phyloP scores from a whole-genome alignment of 1,140 invertebrate genomes.

The Pseudomyrmex concolor region DNA sequence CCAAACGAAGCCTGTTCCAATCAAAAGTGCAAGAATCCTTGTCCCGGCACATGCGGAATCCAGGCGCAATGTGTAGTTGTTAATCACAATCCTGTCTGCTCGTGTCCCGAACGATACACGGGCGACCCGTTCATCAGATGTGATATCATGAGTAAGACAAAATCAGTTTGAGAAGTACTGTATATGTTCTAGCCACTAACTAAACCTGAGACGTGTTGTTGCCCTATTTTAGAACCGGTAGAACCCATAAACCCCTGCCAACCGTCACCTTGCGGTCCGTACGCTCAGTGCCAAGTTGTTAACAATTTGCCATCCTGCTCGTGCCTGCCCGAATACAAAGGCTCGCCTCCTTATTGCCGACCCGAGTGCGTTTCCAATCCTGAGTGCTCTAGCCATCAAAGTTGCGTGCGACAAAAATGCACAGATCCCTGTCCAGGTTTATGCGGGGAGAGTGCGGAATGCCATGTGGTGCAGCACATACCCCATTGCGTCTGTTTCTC shows the following conservation, averaged over 20 bases:
- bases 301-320: conserved; percentile 83
- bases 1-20: conserved; percentile 89
- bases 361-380: conserved; percentile 89
- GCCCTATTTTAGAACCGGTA: conserved; percentile 19
- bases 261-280: conserved; percentile 89
- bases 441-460: conserved; percentile 89
- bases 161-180: neutral
- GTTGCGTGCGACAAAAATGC: conserved; percentile 90
- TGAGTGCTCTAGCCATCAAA: conserved; percentile 88
- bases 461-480: conserved; percentile 89
- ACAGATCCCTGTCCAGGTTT: conserved; percentile 90
- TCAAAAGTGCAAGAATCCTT: conserved; percentile 91
- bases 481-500: conserved; percentile 89
- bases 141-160: conserved; percentile 74
- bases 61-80: conserved; percentile 88
- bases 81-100: conserved; percentile 89
- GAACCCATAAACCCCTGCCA: conserved; percentile 81
- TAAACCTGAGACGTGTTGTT: conserved; percentile 27
- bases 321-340: conserved; percentile 89
- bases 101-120: conserved; percentile 86
- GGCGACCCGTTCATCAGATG: conserved; percentile 88
- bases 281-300: conserved; percentile 86
- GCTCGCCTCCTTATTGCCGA: conserved; percentile 88
- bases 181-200: neutral
- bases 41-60: conserved; percentile 89